Base-by-base conservation (phyloP, 2,888 invertebrate genomes). In the Platynereis dumerilii region DNA sequence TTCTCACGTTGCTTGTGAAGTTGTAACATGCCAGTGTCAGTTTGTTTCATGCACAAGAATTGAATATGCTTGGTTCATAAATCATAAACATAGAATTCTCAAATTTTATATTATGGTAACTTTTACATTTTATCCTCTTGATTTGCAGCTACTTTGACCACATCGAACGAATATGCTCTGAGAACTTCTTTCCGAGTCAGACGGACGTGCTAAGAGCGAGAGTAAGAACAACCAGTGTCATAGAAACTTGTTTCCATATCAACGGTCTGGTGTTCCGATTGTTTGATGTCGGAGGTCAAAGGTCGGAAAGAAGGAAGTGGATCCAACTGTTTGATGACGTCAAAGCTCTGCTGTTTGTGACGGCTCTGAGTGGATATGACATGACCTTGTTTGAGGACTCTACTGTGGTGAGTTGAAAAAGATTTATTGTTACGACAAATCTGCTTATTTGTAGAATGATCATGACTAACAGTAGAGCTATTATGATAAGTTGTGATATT, bases 311-410 rank as follows among this genome's bases (percentile, higher is more conserved):
- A 54, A 83, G 88, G 62, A 89, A 89, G 78, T 89, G 89, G 89
- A 89, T 89, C 73, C 88, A 89, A 76, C 89, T 89, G 79, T 89
- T 89, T 79, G 89, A 89, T 77, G 88, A 89, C 79, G 89, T 89
- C 1, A 84, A 87, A 73, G 88, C 89, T 22, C 87, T 89, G 1
- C 78, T 89, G 53, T 89, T 88, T 83, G 89, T 89, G 22, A 88
- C 88, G 20, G 88, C 89, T 0, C 82, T 89, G 10, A 89, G 89
- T 80, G 88, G 89, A 53, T 89, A 89, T 75, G 89, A 89, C 76
- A 89, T 89, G 89, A 88, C 88, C 2, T 80, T 89, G 53, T 82
- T 87, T 83, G 89, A 89, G 77, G 89, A 89, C 80, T 86, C 87
- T 10, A 85, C 80, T 67, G 87, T 89, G 2, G 83, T 84, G 70